Evolutionary conservation across 2,888 invertebrate species (phyloP), one percentile per base, ranked within the genome.

Genomic region (Dynastes tityus): DNA sequence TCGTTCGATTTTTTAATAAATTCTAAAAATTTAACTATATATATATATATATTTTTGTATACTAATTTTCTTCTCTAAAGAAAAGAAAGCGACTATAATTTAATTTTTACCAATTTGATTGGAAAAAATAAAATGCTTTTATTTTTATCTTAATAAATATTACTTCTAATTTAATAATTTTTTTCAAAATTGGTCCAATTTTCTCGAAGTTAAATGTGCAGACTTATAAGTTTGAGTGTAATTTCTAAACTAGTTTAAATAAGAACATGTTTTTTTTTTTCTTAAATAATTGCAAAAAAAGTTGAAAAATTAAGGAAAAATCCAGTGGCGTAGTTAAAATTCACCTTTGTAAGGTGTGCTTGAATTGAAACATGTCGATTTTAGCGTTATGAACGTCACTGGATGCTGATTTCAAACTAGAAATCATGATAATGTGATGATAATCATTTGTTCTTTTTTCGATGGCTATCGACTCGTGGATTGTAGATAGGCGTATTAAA

Each of bases 371-470:
- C 51, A 16, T 11, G 22, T 27, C 1, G 22, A n/a, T 29, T 49
- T 49, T 22, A 16, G 22, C 37, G 27, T 4, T 22, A 51, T 49
- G 73, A 6, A 74, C 63, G 73, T 49, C 73, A 74, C 73, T 61
- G 73, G 73, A 61, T 74, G 73, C 63, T 61, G 63, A 61, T 11
- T 6, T 45, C 45, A 45, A 40, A 22, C 61, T 55, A 61, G 45
- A 73, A 73, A 45, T 63, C 40, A 61, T 49, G 73, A 74, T 74
- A 40, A 71, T 32, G 71, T 71, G 71, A 71, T 71, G 71, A 58
- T 71, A 61, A 61, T 61, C 45, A 22, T 27, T 37, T 49, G 13
- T 40, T 22, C 22, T 11, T 58, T 73, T 61, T 16, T 55, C 73
- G 61, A 45, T 16, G 45, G 22, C 13, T 74, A 22, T 63, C 63